Evolutionary conservation across 2,113 vertebrate species (phyloP).

Genomic region (Tragelaphus strepsiceros): DNA sequence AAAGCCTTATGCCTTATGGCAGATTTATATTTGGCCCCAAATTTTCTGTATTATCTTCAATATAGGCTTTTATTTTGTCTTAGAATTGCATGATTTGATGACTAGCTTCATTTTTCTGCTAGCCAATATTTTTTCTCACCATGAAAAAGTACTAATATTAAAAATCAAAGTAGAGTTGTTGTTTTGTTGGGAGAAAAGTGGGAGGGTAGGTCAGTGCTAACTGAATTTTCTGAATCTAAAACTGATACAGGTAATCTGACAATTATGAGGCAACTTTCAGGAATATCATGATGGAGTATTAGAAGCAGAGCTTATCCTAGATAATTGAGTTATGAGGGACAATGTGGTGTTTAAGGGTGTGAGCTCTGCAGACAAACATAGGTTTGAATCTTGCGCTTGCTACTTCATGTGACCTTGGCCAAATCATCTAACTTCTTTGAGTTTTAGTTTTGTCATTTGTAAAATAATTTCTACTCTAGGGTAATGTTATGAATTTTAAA

Average conservation of each 20-base stretch:
- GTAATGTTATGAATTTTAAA: conserved; percentile 19
- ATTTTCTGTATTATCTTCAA: not conserved
- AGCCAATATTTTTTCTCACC: not conserved
- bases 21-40: not conserved
- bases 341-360: not conserved
- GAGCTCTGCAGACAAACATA: not conserved
- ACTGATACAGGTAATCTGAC: not conserved
- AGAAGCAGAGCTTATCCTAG: not conserved
- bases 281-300: not conserved
- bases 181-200: not conserved
- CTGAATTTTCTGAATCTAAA: not conserved
- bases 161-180: not conserved
- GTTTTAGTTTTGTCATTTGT: conserved; percentile 20
- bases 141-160: not conserved
- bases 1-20: not conserved
- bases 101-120: not conserved
- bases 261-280: not conserved
- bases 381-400: not conserved
- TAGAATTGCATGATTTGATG: not conserved
- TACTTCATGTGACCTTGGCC: not conserved
- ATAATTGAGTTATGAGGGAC: not conserved
- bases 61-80: not conserved
- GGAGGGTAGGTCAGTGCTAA: not conserved
- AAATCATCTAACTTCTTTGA: not conserved
- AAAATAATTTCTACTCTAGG: conserved; percentile 24